Conservation (phyloP, 2,797 vertebrate species). For the Urosaurus nigricauda region DNA sequence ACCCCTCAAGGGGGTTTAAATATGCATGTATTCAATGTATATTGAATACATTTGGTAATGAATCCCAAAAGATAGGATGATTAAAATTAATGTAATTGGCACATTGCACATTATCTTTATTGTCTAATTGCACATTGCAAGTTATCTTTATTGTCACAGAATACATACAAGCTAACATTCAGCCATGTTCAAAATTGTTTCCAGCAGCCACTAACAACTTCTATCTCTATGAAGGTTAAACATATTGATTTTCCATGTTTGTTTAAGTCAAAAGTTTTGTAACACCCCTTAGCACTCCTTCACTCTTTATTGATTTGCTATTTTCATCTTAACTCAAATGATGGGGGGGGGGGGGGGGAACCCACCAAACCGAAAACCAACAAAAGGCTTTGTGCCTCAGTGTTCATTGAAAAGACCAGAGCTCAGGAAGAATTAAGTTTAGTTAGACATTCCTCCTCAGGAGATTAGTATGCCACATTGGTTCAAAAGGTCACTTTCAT, state of each 20-base stretch:
- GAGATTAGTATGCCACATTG: background rate
- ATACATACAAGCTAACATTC: slow-evolving; percentile 25
- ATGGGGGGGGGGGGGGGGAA: background rate
- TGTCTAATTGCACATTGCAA: slow-evolving; percentile 43
- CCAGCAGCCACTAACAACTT: slow-evolving; percentile 22
- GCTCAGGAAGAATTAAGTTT: slow-evolving; percentile 23
- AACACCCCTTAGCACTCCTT: slow-evolving; percentile 20
- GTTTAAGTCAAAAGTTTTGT: slow-evolving; percentile 33
- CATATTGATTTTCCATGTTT: slow-evolving; percentile 51
- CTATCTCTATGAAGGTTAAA: slow-evolving; percentile 38
- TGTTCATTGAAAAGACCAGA: slow-evolving; percentile 41
- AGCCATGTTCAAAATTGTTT: slow-evolving; percentile 36
- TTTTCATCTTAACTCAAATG: slow-evolving; percentile 42
- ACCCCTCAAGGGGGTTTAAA: background rate
- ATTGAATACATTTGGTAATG: background rate
- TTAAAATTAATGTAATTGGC: slow-evolving; percentile 35
- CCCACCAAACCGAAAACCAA: slow-evolving; percentile 1
- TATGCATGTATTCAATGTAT: too few relatives aligned
- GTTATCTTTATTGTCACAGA: slow-evolving; percentile 46
- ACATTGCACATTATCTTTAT: slow-evolving; percentile 46
- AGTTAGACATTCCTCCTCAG: slow-evolving; percentile 33
- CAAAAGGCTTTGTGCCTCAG: slow-evolving; percentile 18
- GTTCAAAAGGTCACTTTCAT: slow-evolving; percentile 51
- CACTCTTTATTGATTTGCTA: slow-evolving; percentile 43
- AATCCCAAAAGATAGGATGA: background rate